A percentile compares a stretch with the other conserved stretches of the same genome.
phyloP scores from a whole-genome alignment of 2,113 vertebrate species.

The Callipepla squamata region DNA sequence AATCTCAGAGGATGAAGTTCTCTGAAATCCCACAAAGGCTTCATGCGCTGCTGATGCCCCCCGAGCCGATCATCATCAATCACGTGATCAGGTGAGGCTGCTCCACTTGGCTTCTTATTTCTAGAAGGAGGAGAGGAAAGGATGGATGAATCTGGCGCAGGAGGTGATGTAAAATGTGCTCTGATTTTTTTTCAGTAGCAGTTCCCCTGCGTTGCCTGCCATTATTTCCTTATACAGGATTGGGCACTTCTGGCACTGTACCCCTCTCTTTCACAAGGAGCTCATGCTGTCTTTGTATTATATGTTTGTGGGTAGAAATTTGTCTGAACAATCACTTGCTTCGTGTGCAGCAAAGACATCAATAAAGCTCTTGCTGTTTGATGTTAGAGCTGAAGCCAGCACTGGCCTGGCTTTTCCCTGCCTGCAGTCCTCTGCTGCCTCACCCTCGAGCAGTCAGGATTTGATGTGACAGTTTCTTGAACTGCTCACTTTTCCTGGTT shows the following conservation, averaged over 20 bases:
- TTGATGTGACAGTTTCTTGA: background rate
- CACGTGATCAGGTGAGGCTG: constrained; percentile 93
- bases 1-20: constrained; percentile 91
- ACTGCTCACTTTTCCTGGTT: background rate
- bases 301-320: background rate
- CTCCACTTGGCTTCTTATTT: fast-evolving
- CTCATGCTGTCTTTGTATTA: background rate
- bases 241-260: fast-evolving
- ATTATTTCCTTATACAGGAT: background rate
- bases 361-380: background rate
- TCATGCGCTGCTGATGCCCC: constrained; percentile 97
- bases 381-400: background rate
- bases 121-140: background rate
- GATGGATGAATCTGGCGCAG: background rate
- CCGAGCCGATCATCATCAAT: constrained; percentile 99
- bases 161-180: fast-evolving
- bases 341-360: background rate
- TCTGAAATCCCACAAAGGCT: constrained; percentile 90
- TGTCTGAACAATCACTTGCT: background rate
- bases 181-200: background rate
- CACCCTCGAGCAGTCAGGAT: background rate
- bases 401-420: background rate
- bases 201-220: background rate
- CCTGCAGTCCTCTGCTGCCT: fast-evolving
- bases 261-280: background rate